A percentile compares a stretch with the other conserved stretches of the same genome.
Conservation (phyloP, 2,113 vertebrate species). For the Eurypyga helias region DNA sequence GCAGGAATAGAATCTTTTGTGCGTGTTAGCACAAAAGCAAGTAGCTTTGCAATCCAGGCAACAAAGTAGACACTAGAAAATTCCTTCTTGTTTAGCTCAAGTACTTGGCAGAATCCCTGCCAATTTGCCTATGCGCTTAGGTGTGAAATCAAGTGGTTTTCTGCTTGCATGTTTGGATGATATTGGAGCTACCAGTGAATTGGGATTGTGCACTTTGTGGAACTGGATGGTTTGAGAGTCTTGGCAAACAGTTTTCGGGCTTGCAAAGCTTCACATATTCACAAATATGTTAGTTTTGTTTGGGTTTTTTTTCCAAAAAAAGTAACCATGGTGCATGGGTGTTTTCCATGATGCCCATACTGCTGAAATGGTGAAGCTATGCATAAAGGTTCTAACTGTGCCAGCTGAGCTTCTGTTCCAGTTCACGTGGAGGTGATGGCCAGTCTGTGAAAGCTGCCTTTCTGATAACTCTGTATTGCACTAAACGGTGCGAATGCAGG, state of each 20-base stretch:
- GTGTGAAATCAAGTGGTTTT: not conserved
- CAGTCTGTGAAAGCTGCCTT: not conserved
- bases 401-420: not conserved
- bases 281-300: no score
- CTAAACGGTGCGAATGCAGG: not conserved
- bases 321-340: not conserved
- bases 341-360: not conserved
- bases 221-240: not conserved
- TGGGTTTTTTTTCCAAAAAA: fast-evolving
- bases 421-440: fast-evolving
- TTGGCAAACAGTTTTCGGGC: not conserved
- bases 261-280: not conserved
- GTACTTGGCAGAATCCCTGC: not conserved
- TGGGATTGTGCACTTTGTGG: not conserved
- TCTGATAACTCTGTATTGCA: not conserved
- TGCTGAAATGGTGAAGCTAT: not conserved
- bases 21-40: not conserved
- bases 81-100: not conserved
- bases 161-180: not conserved
- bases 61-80: not conserved
- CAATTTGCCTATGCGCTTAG: not conserved
- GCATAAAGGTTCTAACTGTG: not conserved
- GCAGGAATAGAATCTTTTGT: not conserved
- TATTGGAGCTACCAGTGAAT: not conserved
- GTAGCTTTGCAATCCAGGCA: not conserved